Base-by-base conservation (phyloP, 2,113 vertebrate genomes). In the Thunnus thynnus region DNA sequence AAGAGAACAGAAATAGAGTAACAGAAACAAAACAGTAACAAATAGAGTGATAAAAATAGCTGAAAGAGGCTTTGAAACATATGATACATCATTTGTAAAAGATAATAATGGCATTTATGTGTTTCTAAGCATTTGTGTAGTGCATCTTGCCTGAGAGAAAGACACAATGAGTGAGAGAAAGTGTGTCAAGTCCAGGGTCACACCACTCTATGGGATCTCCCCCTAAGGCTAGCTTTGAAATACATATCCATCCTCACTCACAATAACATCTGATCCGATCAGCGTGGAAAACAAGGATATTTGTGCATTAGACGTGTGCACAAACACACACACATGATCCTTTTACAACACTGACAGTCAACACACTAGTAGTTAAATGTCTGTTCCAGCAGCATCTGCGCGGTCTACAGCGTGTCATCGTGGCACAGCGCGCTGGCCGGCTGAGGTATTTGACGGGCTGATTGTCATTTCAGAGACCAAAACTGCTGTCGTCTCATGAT, bases 141-240 rank as follows among this genome's bases (percentile, higher is more conserved):
- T 54, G 60, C 73, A 72, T 76, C 46, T 20, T 9, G 57, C 41
- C 32, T 3, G 14, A 32, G 41, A 83, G 71, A 68, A 47, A 77
- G 66, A 84, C 58, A 65, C 46, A 70, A 41, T 41, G 47, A 80
- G 55, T 22, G 73, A 81, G 46, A 62, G 77, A 87, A 91, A 87
- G 89, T 90, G 86, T 93, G 89, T 94, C 93, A 92, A 67, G 87
- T 81, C 58, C 62, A 66, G 80, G 75, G 88, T 91, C 86, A 85
- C 69, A 85, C 63, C 36, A 75, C 85, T 89, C 74, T 67, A 48
- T 75, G 76, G 86, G 79, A 87, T 65, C 41, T 18, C 76, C 81
- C 86, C 88, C 77, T 4, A 18, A 81, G 90, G 82, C 82, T 4
- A 68, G 58, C 56, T 66, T 41, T 67, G 74, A 76, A 80, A 83